A percentile compares a stretch with the other conserved stretches of the same genome.
Evolutionary conservation across 2,888 invertebrate species (phyloP).

Genomic region (Neoaliturus tenellus): DNA sequence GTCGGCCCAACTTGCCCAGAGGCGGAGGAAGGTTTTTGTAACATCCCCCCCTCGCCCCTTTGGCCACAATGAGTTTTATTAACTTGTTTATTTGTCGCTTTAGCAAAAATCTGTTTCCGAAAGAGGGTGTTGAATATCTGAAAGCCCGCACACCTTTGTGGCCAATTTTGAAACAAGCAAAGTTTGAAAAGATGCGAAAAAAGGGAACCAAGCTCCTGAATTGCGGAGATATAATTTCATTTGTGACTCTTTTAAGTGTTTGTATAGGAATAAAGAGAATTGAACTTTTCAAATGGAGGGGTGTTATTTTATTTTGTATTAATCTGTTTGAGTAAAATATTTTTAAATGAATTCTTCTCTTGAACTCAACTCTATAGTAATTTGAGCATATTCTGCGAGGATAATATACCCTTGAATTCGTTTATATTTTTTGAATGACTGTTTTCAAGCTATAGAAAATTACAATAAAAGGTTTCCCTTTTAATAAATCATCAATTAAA

Average conservation of each 20-base stretch:
- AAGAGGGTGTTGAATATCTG: background rate
- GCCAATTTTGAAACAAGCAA: background rate
- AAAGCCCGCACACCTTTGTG: background rate
- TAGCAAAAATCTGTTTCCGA: background rate
- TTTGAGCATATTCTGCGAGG: no score
- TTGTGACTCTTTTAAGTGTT: background rate
- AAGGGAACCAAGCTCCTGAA: background rate
- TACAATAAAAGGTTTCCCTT: no score
- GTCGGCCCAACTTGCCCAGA: background rate
- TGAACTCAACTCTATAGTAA: no score
- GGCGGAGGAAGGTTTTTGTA: background rate
- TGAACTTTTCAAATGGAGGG: no score
- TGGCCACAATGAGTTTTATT: constrained; percentile 33
- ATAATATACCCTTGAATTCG: no score
- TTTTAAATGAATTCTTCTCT: no score
- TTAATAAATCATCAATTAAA: no score
- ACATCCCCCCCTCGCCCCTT: constrained; percentile 19
- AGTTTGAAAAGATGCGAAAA: background rate
- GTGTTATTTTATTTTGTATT: no score
- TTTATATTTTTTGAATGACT: no score
- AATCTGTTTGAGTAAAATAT: no score
- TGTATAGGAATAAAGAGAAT: background rate
- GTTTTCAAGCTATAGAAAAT: no score
- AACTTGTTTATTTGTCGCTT: constrained; percentile 41
- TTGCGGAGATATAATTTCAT: background rate